Conservation (phyloP, 2,113 vertebrate genomes). For the Salvelinus namaycush region DNA sequence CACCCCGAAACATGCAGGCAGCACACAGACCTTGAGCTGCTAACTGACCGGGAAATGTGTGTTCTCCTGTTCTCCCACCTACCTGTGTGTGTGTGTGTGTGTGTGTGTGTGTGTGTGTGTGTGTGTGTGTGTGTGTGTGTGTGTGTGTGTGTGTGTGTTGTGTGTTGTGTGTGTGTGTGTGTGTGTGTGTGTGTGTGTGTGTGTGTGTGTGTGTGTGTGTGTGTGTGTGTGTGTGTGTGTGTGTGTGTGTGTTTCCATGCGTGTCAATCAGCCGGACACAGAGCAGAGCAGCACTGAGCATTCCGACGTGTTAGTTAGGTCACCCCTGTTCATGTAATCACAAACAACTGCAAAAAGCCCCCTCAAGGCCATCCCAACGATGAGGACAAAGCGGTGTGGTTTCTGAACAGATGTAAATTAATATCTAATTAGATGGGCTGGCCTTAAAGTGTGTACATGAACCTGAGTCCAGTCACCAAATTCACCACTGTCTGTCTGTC, state of each 20-base stretch:
- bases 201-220: too few species aligned
- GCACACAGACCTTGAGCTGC: constrained; percentile 84
- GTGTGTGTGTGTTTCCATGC: constrained; percentile 37
- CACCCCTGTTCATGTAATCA: constrained; percentile 34
- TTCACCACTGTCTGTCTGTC: neutral
- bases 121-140: constrained; percentile 40
- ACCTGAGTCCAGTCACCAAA: constrained; percentile 2
- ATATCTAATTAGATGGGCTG: constrained; percentile 43
- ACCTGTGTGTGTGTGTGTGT: constrained; percentile 16
- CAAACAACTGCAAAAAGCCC: constrained; percentile 13
- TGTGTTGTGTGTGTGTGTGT: constrained; percentile 48
- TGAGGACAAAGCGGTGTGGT: constrained; percentile 10
- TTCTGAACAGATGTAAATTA: constrained; percentile 37
- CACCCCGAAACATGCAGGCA: constrained; percentile 70
- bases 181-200: constrained; percentile 58
- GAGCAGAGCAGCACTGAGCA: constrained; percentile 41
- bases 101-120: constrained; percentile 40
- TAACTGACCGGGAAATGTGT: constrained; percentile 87
- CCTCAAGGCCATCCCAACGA: constrained; percentile 40
- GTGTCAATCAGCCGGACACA: constrained; percentile 73
- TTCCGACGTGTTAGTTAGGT: constrained; percentile 38
- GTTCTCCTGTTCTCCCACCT: constrained; percentile 70
- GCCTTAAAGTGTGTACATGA: constrained; percentile 1
- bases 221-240: constrained; percentile 39
- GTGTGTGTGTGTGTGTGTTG: too few species aligned